These are phyloP conservation scores for Campoletis sonorensis DNA, from an alignment of 1,140 invertebrate species.

Conservation along the genomic window DNA sequence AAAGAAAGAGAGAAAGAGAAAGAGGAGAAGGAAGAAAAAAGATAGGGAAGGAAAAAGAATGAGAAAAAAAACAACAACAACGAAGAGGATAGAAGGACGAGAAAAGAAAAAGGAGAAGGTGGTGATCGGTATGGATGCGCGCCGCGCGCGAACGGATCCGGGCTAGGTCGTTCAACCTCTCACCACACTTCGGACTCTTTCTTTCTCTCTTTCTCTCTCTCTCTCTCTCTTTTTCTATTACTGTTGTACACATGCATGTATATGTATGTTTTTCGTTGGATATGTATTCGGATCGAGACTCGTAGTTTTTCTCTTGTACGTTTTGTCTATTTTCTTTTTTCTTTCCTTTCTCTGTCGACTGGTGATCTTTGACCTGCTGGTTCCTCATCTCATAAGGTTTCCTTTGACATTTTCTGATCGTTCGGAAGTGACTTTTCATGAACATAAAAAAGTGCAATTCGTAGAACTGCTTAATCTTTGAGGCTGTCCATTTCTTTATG, in stretches of 20 bases:
- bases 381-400: too few species aligned
- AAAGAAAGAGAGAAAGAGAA: background rate
- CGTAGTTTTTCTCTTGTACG: background rate
- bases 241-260: slow-evolving; percentile 14
- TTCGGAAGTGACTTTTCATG: too few species aligned
- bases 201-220: slow-evolving; percentile 2
- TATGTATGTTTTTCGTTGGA: slow-evolving; percentile 30
- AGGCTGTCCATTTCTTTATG: too few species aligned
- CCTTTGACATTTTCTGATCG: too few species aligned
- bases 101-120: slow-evolving; percentile 13
- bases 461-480: too few species aligned
- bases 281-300: background rate
- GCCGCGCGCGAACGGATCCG: slow-evolving; percentile 45
- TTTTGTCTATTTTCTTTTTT: background rate
- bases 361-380: background rate
- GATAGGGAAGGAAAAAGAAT: slow-evolving; percentile 16
- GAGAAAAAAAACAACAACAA: too few species aligned
- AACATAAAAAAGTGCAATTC: too few species aligned
- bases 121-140: slow-evolving; percentile 45
- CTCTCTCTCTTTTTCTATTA: background rate
- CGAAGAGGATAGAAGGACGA: slow-evolving; percentile 30
- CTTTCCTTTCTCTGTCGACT: background rate
- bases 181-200: slow-evolving; percentile 32
- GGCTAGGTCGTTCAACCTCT: slow-evolving; percentile 47
- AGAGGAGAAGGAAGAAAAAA: slow-evolving; percentile 1